Conservation (phyloP, 2,797 vertebrate species). For the Lateolabrax maculatus region DNA sequence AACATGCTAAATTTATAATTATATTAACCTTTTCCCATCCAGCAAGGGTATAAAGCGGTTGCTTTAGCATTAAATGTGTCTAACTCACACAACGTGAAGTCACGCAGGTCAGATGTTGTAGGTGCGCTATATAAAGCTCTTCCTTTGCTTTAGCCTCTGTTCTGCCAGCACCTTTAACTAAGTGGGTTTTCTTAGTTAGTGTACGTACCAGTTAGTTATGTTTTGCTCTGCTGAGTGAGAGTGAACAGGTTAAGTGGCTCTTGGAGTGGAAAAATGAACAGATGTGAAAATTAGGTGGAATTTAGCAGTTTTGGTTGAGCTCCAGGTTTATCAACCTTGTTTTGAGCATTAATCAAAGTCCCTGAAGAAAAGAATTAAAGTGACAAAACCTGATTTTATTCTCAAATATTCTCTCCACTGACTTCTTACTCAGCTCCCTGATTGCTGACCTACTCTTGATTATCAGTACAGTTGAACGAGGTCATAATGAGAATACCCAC, state of each 20-base stretch:
- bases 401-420: neutral
- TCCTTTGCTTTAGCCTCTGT: neutral
- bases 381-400: neutral
- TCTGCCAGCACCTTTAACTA: too few species aligned
- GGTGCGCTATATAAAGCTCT: neutral
- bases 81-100: too few species aligned
- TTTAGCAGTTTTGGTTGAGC: neutral
- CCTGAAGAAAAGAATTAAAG: neutral
- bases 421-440: neutral
- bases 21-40: too few species aligned
- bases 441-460: constrained; percentile 1
- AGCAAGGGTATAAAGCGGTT: too few species aligned
- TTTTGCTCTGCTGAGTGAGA: neutral
- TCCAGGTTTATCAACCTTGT: neutral
- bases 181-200: too few species aligned
- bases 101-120: too few species aligned
- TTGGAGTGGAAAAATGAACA: neutral
- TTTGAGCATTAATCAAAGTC: neutral
- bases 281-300: neutral
- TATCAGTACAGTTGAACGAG: neutral
- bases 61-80: too few species aligned
- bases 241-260: neutral
- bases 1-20: neutral
- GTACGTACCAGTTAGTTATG: neutral
- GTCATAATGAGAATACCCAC: constrained; percentile 19